phyloP scores from a whole-genome alignment of 2,888 invertebrate genomes.

The Zaprionus obscuricornis region DNA sequence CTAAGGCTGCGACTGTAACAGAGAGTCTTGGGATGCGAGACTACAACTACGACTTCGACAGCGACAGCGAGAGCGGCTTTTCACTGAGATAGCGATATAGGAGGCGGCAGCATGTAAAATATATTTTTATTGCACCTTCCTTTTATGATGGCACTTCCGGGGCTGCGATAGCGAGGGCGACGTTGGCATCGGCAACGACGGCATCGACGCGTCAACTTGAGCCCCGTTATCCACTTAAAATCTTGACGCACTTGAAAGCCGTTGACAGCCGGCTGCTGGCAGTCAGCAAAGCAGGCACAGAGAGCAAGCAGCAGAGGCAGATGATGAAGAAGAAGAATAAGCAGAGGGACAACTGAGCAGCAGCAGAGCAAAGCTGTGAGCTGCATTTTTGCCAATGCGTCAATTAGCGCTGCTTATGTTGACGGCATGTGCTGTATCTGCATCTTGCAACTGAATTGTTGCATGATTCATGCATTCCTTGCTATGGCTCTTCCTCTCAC shows the following conservation, averaged over 20 bases:
- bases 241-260: slow-evolving; percentile 64
- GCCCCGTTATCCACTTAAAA: slow-evolving; percentile 69
- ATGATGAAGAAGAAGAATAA: slow-evolving; percentile 3
- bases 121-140: slow-evolving; percentile 82
- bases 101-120: slow-evolving; percentile 60
- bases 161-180: slow-evolving; percentile 72
- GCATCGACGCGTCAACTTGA: slow-evolving; percentile 11
- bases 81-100: slow-evolving; percentile 36
- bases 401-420: slow-evolving; percentile 61
- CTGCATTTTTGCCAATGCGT: slow-evolving; percentile 45
- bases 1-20: too few relatives aligned
- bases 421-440: slow-evolving; percentile 66
- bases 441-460: slow-evolving; percentile 35
- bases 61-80: too few relatives aligned
- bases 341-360: not conserved
- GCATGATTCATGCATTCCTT: slow-evolving; percentile 13
- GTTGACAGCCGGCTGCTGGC: slow-evolving; percentile 45
- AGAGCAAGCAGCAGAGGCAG: not conserved
- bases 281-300: not conserved
- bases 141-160: slow-evolving; percentile 81
- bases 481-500: not conserved
- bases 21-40: too few relatives aligned
- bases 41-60: too few relatives aligned
- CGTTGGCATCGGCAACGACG: slow-evolving; percentile 38
- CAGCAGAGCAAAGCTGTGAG: not conserved